These are phyloP conservation scores for Epicauta chinensis DNA, from an alignment of 1,140 invertebrate genomes.

Conservation along the genomic window DNA sequence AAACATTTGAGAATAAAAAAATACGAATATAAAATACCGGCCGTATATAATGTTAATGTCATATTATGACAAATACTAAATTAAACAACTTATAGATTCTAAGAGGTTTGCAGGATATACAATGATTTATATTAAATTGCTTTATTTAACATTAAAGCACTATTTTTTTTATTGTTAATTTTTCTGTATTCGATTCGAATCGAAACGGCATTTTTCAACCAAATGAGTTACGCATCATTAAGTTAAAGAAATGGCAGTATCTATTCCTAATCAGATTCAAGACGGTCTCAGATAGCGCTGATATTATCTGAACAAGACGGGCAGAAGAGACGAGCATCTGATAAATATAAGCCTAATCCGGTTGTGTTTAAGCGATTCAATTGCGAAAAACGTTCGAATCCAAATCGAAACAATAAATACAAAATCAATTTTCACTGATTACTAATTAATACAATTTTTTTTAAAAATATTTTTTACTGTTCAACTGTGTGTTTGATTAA, in stretches of 20 bases:
- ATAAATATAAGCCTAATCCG: conserved; percentile 9
- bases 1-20: too few species aligned
- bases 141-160: background rate
- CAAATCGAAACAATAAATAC: background rate
- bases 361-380: background rate
- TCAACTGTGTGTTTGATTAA: background rate
- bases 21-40: too few species aligned
- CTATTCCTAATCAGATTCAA: conserved; percentile 21
- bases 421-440: background rate
- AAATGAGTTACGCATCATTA: conserved; percentile 21
- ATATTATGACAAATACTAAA: too few species aligned
- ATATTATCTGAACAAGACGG: conserved; percentile 21
- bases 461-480: background rate
- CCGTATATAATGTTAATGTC: background rate
- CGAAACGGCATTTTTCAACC: background rate
- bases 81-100: background rate
- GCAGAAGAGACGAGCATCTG: conserved; percentile 14
- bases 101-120: background rate
- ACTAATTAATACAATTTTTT: background rate
- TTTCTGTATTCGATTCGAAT: background rate
- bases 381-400: background rate
- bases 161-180: background rate
- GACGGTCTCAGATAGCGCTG: conserved; percentile 16
- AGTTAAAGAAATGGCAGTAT: conserved; percentile 28
- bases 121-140: background rate